Evolutionary conservation across 1,140 invertebrate genomes (phyloP).

Genomic region (Brachionus plicatilis): DNA sequence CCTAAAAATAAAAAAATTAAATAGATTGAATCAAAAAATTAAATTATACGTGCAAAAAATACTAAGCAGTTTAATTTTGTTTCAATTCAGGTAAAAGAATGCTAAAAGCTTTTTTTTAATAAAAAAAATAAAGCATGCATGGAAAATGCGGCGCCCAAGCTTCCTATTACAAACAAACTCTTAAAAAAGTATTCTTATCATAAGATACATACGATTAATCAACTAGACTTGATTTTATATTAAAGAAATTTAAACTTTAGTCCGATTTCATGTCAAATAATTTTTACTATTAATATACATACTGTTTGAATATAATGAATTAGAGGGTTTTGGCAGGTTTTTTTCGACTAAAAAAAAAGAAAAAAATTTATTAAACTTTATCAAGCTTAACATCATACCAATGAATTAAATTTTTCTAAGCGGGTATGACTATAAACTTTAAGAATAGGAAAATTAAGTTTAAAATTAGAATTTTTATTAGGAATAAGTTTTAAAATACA

Average conservation of each 20-base stretch:
- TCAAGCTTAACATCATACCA: not conserved
- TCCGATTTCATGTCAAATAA: not conserved
- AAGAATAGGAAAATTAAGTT: not conserved
- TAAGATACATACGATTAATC: not conserved
- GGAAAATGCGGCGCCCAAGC: not conserved
- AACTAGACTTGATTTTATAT: not conserved
- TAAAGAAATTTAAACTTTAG: not conserved
- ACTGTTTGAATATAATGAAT: slow-evolving; percentile 13
- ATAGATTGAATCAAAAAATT: not conserved
- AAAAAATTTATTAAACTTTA: not conserved
- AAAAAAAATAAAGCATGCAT: not conserved
- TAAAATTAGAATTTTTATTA: not conserved
- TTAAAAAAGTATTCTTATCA: not conserved
- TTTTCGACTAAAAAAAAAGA: not conserved
- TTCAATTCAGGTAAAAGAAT: not conserved
- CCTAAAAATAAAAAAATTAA: slow-evolving; percentile 1
- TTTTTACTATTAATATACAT: slow-evolving; percentile 23
- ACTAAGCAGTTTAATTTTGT: not conserved
- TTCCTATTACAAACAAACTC: not conserved
- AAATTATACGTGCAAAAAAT: not conserved
- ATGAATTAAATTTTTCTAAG: not conserved
- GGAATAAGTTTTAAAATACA: not conserved
- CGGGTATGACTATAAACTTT: not conserved
- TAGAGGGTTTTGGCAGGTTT: not conserved
- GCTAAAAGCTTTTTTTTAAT: not conserved